Percentiles rank a stretch among this genome's conserved stretches.
Conservation (phyloP, 2,797 vertebrate species). For the Poeciliopsis paucimaculata region DNA sequence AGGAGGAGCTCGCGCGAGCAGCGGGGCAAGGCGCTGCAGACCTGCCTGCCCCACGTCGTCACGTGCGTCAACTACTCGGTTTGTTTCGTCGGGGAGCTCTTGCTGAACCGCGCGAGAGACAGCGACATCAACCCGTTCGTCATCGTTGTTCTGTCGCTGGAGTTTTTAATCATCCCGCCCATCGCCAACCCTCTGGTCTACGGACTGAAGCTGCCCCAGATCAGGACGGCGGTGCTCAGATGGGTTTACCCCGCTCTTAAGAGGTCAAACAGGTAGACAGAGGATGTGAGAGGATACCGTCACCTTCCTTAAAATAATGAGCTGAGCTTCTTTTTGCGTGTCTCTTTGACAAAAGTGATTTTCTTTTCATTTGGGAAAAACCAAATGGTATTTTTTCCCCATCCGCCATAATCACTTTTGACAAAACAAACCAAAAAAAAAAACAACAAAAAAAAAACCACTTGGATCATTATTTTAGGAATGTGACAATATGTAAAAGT, state of each 20-base stretch:
- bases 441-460: too few species aligned
- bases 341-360: too few species aligned
- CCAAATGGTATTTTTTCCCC: too few species aligned
- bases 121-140: not conserved
- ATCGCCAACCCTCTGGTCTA: constrained; percentile 29
- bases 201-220: constrained; percentile 24
- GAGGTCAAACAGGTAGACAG: not conserved
- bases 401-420: too few species aligned
- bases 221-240: constrained; percentile 7
- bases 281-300: too few species aligned
- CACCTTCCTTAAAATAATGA: too few species aligned
- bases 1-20: constrained; percentile 17
- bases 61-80: constrained; percentile 10
- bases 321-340: too few species aligned
- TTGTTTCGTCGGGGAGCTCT: not conserved
- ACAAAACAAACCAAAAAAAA: too few species aligned
- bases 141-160: constrained; percentile 18
- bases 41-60: constrained; percentile 27
- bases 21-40: constrained; percentile 12
- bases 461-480: too few species aligned
- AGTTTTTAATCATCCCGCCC: constrained; percentile 22
- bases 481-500: too few species aligned
- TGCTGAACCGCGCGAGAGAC: not conserved
- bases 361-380: too few species aligned
- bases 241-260: not conserved